Percentiles rank a stretch among this genome's conserved stretches.
These are phyloP conservation scores for Rosalia funebris DNA, from an alignment of 2,888 invertebrate genomes.

Conservation along the genomic window DNA sequence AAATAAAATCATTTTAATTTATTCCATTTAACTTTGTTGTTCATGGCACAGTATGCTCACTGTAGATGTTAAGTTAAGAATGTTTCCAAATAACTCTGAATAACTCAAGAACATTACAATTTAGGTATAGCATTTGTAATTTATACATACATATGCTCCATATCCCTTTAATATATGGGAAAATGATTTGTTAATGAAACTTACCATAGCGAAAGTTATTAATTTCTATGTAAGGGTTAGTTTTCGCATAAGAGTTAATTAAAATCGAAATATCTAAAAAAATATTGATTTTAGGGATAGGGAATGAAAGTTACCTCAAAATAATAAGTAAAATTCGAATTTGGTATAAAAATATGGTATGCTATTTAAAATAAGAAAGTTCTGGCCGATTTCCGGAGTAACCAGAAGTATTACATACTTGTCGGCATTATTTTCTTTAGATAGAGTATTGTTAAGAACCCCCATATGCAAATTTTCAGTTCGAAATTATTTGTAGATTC, in stretches of 20 bases:
- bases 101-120: too few relatives aligned
- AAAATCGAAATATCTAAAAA: neutral
- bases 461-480: neutral
- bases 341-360: neutral
- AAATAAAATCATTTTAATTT: too few relatives aligned
- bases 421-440: neutral
- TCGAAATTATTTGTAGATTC: neutral
- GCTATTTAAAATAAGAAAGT: neutral
- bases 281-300: neutral
- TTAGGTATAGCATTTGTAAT: too few relatives aligned
- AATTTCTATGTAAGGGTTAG: neutral
- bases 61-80: too few relatives aligned
- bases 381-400: neutral
- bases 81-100: too few relatives aligned
- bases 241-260: neutral
- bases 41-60: too few relatives aligned
- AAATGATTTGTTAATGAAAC: neutral
- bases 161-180: neutral
- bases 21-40: too few relatives aligned
- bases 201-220: neutral
- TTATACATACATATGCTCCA: too few relatives aligned
- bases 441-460: neutral
- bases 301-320: neutral
- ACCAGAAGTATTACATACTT: neutral
- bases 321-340: neutral